Base-by-base conservation (phyloP, 2,797 vertebrate genomes). In the Vipera latastei region DNA sequence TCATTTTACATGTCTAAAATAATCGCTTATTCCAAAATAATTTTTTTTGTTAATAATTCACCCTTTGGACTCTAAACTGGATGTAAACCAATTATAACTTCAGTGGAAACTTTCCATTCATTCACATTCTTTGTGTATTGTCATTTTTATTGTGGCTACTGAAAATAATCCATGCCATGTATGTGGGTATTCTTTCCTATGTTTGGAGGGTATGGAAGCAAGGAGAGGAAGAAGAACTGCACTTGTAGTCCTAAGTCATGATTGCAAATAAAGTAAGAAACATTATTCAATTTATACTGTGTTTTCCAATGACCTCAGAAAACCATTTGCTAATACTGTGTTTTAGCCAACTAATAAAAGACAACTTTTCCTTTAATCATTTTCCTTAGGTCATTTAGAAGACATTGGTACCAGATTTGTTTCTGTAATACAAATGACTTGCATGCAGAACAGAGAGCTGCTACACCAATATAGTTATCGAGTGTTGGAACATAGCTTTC, bases 221-320 rank as follows among this genome's bases (percentile, higher is more conserved):
- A 92, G 28, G 26, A 65, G 22, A 88, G 86, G 91, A 95, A 95
- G 94, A 94, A 96, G 93, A 92, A 18, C 95, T 91, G 69, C 93
- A 90, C 86, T 92, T 85, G 63, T 65, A 93, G 89, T 90, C 60
- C 93, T 69, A 57, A 92, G 5, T 94, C 48, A 87, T 95, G 86
- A 61, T 89, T 95, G 91, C 94, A 92, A 95, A 94, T 32, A 92
- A 92, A 94, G 63, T 91, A 93, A 87, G 89, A 86, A 90, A 90
- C 94, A 96, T 94, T 69, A 89, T 63, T 65, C 95, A 57, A 89
- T 85, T 87, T 95, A n/a, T 94, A 55, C 90, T 90, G 44, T 56
- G 93, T 97, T 85, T 97, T 96, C 95, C 93, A 95, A 87, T 96
- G 95, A 97, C 94, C 93, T 97, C 94, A 94, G 95, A 93, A 94